Evolutionary conservation across 2,888 invertebrate genomes (phyloP).

Genomic region (Synanthedon andrenaeformis): DNA sequence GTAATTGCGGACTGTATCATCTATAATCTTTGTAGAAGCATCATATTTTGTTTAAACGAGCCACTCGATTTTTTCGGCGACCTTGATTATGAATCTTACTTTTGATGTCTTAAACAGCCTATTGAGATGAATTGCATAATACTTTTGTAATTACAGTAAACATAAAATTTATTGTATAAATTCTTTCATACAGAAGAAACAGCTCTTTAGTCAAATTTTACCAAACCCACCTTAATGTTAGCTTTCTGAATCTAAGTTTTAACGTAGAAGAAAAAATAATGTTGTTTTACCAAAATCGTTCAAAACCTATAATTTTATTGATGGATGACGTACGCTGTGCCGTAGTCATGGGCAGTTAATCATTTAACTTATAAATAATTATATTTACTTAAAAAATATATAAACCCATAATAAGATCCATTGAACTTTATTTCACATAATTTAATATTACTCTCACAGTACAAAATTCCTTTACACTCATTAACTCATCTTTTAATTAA

Average conservation of each 20-base stretch:
- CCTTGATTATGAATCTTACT: slow-evolving; percentile 33
- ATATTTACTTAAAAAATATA: no score
- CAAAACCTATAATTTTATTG: no score
- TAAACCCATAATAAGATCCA: no score
- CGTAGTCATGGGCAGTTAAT: no score
- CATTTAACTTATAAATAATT: no score
- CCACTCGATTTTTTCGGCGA: slow-evolving; percentile 28
- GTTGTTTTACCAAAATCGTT: no score
- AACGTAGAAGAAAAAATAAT: no score
- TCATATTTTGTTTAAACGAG: slow-evolving; percentile 48
- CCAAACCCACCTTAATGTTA: no score
- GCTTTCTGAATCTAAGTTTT: no score
- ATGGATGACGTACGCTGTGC: no score
- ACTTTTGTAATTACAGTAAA: neutral
- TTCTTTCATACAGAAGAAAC: neutral
- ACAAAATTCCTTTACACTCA: slow-evolving; percentile 11
- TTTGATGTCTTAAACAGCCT: slow-evolving; percentile 18
- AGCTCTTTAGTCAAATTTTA: neutral
- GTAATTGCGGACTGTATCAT: slow-evolving; percentile 43
- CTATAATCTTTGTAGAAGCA: slow-evolving; percentile 34
- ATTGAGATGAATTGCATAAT: slow-evolving; percentile 28
- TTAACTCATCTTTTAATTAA: slow-evolving; percentile 20
- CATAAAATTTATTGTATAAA: neutral
- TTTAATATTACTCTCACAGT: no score
- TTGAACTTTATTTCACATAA: no score